A percentile compares a stretch with the other conserved stretches of the same genome.
phyloP scores from a whole-genome alignment of 2,888 invertebrate genomes.

The Chorisops tibialis region DNA sequence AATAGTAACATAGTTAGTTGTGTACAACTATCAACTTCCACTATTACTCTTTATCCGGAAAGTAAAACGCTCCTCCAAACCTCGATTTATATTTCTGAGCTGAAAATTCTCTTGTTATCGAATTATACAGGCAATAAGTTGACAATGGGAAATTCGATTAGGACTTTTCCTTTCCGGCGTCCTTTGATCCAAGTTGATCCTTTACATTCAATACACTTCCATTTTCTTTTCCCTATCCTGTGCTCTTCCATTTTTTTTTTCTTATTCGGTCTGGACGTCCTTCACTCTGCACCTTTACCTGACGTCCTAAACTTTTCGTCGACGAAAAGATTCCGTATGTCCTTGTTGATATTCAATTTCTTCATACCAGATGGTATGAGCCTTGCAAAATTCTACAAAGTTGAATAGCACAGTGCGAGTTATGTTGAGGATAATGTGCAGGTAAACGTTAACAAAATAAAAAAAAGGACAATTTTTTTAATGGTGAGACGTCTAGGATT shows the following conservation, averaged over 20 bases:
- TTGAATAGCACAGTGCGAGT: too few species aligned
- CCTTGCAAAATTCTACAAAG: too few species aligned
- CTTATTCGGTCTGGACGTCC: neutral
- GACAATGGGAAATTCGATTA: constrained; percentile 31
- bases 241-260: neutral
- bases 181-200: neutral
- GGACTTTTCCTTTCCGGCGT: neutral
- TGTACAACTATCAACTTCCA: too few species aligned
- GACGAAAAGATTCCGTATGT: too few species aligned
- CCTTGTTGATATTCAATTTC: too few species aligned
- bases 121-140: constrained; percentile 35
- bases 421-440: constrained; percentile 14
- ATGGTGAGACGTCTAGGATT: neutral
- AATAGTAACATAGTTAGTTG: too few species aligned
- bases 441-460: constrained; percentile 8
- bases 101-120: constrained; percentile 26
- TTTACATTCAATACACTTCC: neutral
- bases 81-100: neutral
- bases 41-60: too few species aligned
- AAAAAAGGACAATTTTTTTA: neutral
- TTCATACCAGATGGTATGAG: too few species aligned
- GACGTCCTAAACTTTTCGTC: neutral
- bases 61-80: too few species aligned
- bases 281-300: neutral
- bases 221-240: neutral